These are phyloP conservation scores for Valencia hispanica DNA, from an alignment of 2,797 vertebrate genomes.

Conservation along the genomic window DNA sequence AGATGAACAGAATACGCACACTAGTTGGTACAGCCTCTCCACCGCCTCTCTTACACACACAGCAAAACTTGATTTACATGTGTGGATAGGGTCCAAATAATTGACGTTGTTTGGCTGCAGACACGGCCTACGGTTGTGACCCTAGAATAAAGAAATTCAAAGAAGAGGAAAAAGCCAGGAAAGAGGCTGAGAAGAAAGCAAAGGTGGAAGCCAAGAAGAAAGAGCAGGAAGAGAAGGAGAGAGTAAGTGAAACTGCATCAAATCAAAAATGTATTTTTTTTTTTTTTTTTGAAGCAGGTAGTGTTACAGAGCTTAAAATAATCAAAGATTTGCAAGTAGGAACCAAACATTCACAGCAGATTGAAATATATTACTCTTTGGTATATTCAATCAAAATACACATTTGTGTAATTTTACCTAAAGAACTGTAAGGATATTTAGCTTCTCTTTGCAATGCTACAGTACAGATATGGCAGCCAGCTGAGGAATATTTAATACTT, in stretches of 20 bases:
- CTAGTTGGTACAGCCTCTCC: slow-evolving; percentile 87
- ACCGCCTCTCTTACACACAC: background rate
- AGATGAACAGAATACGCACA: slow-evolving; percentile 98
- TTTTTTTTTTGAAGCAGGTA: background rate
- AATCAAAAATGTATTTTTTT: too few species aligned
- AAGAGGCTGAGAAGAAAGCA: slow-evolving; percentile 98
- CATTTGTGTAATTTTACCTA: too few species aligned
- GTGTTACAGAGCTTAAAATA: background rate
- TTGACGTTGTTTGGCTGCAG: slow-evolving; percentile 63
- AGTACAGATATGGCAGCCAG: too few species aligned
- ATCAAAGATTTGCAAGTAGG: background rate
- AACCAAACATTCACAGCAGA: background rate
- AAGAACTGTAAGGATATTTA: too few species aligned
- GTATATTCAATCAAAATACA: too few species aligned
- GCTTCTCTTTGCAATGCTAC: too few species aligned
- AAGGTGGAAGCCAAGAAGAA: slow-evolving; percentile 94
- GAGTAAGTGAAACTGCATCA: slow-evolving; percentile 76
- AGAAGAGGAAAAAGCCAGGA: slow-evolving; percentile 96
- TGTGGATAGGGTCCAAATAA: background rate
- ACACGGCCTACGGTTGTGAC: slow-evolving; percentile 95
- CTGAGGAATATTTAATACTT: too few species aligned
- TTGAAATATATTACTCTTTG: too few species aligned
- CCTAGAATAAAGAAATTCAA: slow-evolving; percentile 99
- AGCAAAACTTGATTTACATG: background rate
- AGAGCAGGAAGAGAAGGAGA: slow-evolving; percentile 95